phyloP scores from a whole-genome alignment of 2,113 vertebrate genomes.

The Chaetodon auriga region DNA sequence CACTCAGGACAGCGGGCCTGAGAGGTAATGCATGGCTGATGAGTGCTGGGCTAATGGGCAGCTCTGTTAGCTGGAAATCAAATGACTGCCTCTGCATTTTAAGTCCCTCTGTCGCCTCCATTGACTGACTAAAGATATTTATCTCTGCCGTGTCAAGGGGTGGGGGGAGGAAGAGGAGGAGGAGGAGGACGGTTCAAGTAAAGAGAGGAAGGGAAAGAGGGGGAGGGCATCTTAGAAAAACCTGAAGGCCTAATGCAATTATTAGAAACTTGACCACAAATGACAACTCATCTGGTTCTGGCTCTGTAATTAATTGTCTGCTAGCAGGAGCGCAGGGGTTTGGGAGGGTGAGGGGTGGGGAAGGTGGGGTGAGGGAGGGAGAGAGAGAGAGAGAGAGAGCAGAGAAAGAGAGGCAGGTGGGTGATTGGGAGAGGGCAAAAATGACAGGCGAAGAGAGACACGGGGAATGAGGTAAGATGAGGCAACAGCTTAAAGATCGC shows the following conservation, averaged over 20 bases:
- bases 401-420: conserved; percentile 20
- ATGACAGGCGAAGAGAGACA: conserved; percentile 52
- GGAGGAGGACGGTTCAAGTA: conserved; percentile 30
- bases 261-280: conserved; percentile 83
- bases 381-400: conserved; percentile 20
- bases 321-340: conserved; percentile 61
- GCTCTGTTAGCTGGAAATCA: conserved; percentile 82
- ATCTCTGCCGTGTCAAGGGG: conserved; percentile 74
- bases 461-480: conserved; percentile 64
- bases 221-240: conserved; percentile 54
- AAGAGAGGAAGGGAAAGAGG: conserved; percentile 48
- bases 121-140: conserved; percentile 83
- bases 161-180: neutral
- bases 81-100: conserved; percentile 82
- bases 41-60: conserved; percentile 83
- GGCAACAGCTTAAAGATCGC: conserved; percentile 62
- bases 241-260: conserved; percentile 79
- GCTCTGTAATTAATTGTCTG: conserved; percentile 83
- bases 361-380: neutral
- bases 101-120: conserved; percentile 76
- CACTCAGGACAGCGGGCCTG: conserved; percentile 62
- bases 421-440: conserved; percentile 48
- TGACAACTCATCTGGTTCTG: conserved; percentile 78
- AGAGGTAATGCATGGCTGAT: conserved; percentile 84
- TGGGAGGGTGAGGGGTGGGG: conserved; percentile 36